Evolutionary conservation across 1,140 invertebrate genomes (phyloP), one percentile per base, ranked within the genome.

Genomic region (Bombus picipes): DNA sequence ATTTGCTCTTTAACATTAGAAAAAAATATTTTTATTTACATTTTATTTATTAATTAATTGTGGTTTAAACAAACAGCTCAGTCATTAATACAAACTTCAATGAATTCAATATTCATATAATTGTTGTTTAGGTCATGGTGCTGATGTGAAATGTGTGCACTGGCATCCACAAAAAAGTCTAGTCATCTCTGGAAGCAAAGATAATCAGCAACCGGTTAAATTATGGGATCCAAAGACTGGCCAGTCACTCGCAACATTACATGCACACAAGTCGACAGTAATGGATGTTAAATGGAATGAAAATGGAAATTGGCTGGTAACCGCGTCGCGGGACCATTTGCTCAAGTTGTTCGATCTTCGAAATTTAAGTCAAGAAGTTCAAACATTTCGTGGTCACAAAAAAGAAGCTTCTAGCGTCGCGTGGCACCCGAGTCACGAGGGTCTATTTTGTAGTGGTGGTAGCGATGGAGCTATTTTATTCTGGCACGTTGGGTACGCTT

Each of bases 271-370:
- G 95, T 99, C 98, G 74, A 99, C 99, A 10, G 99, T 99, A 0
- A 99, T 99, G 98, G 99, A 99, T 94, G 96, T 99, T 8, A 98
- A 99, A 94, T 99, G 99, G 99, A 99, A 99, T 95, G 97, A 97
- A 77, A 99, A 99, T 96, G 99, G 99, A 3, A 99, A 99, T 95
- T 99, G 99, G 99, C 95, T 99, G 62, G 97, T 99, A n/a, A 99
- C 99, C 22, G 99, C 99, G 0, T 99, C 99, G 18, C 96, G 99
- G 85, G 99, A 99, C 96, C 99, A 99, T 96, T 96, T 99, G 68
- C 96, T 99, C 6, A 99, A 99, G 95, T 95, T 99, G 57, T 99
- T 99, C 95, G 99, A 99, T 94, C 97, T 99, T 89, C 96, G 99
- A 78, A 99, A 99, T 95, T 96, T 99, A 91, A 97, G 96, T 86